These are phyloP conservation scores for Dryobates pubescens DNA, from an alignment of 2,797 vertebrate species.

Conservation along the genomic window DNA sequence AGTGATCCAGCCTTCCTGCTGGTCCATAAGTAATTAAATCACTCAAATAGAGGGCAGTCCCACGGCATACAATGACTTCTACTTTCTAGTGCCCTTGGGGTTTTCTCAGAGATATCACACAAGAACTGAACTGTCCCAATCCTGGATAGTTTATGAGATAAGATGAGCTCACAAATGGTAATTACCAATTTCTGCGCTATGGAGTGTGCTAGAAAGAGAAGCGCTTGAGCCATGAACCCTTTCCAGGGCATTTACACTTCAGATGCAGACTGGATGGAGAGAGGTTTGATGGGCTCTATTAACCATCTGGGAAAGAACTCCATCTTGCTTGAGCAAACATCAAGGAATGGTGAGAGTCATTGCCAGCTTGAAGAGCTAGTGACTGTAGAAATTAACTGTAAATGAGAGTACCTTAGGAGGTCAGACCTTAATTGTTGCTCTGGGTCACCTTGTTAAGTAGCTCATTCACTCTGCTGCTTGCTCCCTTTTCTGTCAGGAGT, in stretches of 20 bases:
- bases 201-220: background rate
- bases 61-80: background rate
- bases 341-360: background rate
- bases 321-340: background rate
- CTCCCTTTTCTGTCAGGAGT: background rate
- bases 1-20: background rate
- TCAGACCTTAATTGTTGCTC: background rate
- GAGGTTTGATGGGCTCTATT: background rate
- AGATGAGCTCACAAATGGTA: background rate
- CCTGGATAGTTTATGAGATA: background rate
- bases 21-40: background rate
- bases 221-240: background rate
- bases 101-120: background rate
- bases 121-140: background rate
- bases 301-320: background rate
- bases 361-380: background rate
- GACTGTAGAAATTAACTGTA: background rate
- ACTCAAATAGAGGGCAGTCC: background rate
- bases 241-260: background rate
- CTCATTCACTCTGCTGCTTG: background rate
- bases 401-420: background rate
- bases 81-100: background rate
- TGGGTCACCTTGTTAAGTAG: background rate
- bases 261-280: background rate
- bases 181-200: background rate